These are phyloP conservation scores for Gorsachius magnificus DNA, from an alignment of 2,797 vertebrate genomes.

Conservation along the genomic window DNA sequence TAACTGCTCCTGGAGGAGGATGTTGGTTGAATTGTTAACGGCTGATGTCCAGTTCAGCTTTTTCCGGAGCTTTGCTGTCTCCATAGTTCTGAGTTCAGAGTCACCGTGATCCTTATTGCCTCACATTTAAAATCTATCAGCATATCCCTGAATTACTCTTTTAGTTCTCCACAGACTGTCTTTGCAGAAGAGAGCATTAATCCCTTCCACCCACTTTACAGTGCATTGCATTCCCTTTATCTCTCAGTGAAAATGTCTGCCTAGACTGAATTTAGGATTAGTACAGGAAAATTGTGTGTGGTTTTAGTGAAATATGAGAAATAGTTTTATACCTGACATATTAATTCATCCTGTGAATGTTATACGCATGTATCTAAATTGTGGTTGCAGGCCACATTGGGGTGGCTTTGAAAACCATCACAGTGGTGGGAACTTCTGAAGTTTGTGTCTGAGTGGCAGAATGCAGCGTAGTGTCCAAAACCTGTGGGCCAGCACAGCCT, in stretches of 20 bases:
- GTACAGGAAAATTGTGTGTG: neutral
- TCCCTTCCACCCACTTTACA: neutral
- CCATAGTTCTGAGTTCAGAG: neutral
- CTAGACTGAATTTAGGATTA: neutral
- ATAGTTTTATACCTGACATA: neutral
- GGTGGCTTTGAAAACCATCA: neutral
- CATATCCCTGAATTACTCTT: neutral
- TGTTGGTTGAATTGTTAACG: neutral
- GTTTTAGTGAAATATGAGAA: neutral
- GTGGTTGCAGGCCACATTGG: neutral
- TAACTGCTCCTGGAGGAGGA: neutral
- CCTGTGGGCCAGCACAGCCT: neutral
- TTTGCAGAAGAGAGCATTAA: neutral
- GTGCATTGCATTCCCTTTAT: neutral
- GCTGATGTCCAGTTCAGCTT: neutral
- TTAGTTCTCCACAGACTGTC: neutral
- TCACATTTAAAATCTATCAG: neutral
- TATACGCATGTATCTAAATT: neutral
- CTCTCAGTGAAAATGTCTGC: neutral
- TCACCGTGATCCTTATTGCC: neutral
- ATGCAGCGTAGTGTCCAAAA: neutral
- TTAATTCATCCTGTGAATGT: neutral
- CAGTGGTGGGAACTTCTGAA: neutral
- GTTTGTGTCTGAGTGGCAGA: neutral
- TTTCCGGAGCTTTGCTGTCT: neutral